These are phyloP conservation scores for Desmophyllum pertusum DNA, from an alignment of 92 coral and sea anemone species.

Conservation along the genomic window DNA sequence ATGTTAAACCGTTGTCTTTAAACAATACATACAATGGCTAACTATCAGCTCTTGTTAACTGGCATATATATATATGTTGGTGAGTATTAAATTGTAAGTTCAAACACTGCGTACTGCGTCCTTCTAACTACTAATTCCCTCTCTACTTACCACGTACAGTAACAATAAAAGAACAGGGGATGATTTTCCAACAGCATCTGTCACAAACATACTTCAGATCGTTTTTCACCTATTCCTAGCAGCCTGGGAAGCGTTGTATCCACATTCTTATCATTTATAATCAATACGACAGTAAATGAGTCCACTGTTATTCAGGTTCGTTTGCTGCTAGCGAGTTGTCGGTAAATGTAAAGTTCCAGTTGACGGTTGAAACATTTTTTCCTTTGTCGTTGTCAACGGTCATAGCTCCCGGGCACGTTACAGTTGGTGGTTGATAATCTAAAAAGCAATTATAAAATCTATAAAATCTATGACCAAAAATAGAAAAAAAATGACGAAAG, in stretches of 20 bases:
- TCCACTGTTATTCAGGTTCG: slow-evolving; percentile 29
- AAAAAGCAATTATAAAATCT: too few relatives aligned
- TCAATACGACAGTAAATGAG: slow-evolving; percentile 9
- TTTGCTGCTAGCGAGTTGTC: slow-evolving; percentile 35
- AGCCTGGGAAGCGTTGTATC: slow-evolving; percentile 31
- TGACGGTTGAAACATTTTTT: slow-evolving; percentile 30
- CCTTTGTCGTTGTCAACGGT: slow-evolving; percentile 18
- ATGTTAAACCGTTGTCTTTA: too few relatives aligned
- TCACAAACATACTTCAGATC: slow-evolving; percentile 7
- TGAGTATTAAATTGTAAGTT: too few relatives aligned
- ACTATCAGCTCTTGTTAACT: too few relatives aligned
- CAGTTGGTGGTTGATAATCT: slow-evolving; percentile 22
- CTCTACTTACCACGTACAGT: slow-evolving; percentile 13
- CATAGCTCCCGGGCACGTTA: slow-evolving; percentile 3
- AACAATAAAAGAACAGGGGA: slow-evolving; percentile 7
- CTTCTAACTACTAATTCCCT: too few relatives aligned
- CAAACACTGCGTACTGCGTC: too few relatives aligned
- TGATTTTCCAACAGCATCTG: slow-evolving; percentile 12
- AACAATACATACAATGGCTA: too few relatives aligned
- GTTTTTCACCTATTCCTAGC: background rate
- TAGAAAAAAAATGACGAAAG: too few relatives aligned
- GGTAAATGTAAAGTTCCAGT: slow-evolving; percentile 12
- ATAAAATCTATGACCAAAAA: too few relatives aligned
- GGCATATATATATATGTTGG: too few relatives aligned
- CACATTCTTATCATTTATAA: background rate